phyloP scores from a whole-genome alignment of 2,113 vertebrate species.

The Megaptera novaeangliae region DNA sequence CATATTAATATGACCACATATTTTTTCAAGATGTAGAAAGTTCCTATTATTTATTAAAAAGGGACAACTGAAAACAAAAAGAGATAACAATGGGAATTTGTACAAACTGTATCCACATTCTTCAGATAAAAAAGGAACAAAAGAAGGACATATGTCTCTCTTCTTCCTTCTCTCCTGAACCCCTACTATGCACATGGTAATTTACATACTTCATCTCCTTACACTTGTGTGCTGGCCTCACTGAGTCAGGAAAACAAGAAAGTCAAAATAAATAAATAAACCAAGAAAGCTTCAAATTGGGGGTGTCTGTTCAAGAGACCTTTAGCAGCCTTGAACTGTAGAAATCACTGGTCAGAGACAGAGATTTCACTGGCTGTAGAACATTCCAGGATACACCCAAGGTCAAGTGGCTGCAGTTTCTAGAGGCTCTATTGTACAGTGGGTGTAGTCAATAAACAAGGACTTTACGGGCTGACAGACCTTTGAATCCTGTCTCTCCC shows the following conservation, averaged over 20 bases:
- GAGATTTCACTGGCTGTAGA: neutral
- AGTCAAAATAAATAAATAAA: neutral
- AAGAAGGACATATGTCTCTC: neutral
- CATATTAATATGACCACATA: neutral
- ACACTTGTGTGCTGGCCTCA: neutral
- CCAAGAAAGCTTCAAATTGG: neutral
- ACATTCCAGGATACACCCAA: neutral
- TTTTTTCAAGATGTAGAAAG: conserved; percentile 7
- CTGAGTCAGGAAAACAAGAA: neutral
- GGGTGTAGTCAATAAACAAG: neutral
- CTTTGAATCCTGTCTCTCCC: neutral
- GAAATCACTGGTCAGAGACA: neutral
- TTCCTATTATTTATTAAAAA: neutral
- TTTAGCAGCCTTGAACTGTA: neutral
- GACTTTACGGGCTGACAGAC: neutral
- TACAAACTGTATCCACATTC: neutral
- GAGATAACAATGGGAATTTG: neutral
- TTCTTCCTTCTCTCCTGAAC: neutral
- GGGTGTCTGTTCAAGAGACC: neutral
- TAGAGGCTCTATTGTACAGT: neutral
- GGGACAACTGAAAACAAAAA: neutral
- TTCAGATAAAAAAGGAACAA: conserved; percentile 17
- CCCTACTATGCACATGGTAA: neutral
- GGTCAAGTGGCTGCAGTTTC: neutral
- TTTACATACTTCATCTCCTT: neutral